These are phyloP conservation scores for Eustalomyia histrio DNA, from an alignment of 2,888 invertebrate genomes.

Conservation along the genomic window DNA sequence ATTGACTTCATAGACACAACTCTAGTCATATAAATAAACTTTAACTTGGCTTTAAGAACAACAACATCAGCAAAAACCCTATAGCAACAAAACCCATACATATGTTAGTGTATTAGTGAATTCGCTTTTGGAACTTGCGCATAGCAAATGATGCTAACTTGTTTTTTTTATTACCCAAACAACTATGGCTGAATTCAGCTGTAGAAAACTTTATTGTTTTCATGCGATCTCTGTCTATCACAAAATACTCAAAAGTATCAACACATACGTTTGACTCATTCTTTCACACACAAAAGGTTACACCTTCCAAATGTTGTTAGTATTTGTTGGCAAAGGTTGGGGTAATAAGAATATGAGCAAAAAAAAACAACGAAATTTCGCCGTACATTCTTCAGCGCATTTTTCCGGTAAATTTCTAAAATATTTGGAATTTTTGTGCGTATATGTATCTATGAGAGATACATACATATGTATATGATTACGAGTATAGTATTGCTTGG, in stretches of 20 bases:
- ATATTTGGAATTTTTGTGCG: conserved; percentile 69
- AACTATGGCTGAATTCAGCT: conserved; percentile 65
- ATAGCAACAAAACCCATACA: conserved; percentile 3
- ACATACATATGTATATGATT: conserved; percentile 35
- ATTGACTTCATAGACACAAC: no score
- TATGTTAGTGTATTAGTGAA: conserved; percentile 33
- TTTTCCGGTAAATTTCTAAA: conserved; percentile 71
- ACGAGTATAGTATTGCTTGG: conserved; percentile 34
- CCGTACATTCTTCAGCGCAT: conserved; percentile 71
- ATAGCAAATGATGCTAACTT: conserved; percentile 27
- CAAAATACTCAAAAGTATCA: not conserved
- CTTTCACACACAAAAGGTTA: not conserved
- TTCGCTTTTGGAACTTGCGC: conserved; percentile 55
- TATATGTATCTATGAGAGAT: conserved; percentile 48
- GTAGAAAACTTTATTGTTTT: conserved; percentile 44
- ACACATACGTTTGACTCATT: not conserved
- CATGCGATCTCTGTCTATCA: conserved; percentile 43
- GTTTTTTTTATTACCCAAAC: conserved; percentile 16
- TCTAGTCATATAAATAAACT: not conserved
- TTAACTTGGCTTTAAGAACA: not conserved
- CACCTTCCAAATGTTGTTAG: conserved; percentile 34
- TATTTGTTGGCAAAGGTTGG: conserved; percentile 47
- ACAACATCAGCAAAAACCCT: not conserved
- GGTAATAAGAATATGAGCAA: conserved; percentile 41
- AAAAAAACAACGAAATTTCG: conserved; percentile 61